Evolutionary conservation across 2,797 vertebrate species (phyloP), one percentile per base, ranked within the genome.

Genomic region (Rhinatrema bivittatum): DNA sequence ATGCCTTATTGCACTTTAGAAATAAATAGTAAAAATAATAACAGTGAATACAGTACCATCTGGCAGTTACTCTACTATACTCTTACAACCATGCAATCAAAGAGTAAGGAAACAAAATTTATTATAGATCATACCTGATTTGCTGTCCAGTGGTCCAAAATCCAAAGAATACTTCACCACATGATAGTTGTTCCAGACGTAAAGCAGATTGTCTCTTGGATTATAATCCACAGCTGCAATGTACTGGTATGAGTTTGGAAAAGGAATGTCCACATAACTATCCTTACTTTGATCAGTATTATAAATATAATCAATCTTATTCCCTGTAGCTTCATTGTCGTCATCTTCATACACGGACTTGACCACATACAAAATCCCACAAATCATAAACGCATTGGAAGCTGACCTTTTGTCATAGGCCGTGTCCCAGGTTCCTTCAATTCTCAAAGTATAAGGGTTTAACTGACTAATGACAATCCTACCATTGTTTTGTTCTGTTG

Each of bases 151-250:
- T 0, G 89, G 85, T 29, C 96, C 94, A 44, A 99, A 99, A 64
- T 98, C 94, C 84, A 99, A 71, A 2, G 95, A 91, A 59, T 99
- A 99, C 58, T 98, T 98, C 50, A 99, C 94, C 1, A 99, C 94
- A 0, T 99, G 96, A 56, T 97, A 97, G 67, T 99, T 99, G 85
- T 99, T 99, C 96, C 96, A 99, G 5, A 99, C 93, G 0, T 99
- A 99, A n/a, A 99, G 89, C 32, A 97, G 82, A 56, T 96, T 98
- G 85, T 99, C 96, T 46, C 96, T 82, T 39, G 96, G 96, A 58
- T 99, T 99, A 72, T 99, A 99, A 93, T 98, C 95, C 89, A 99
- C 96, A 28, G 96, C 95, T 9, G 96, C 94, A 28, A 99, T 98
- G 72, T 98, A 99, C 71, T 98, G 96, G 61, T 99, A 99, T 3